Conservation (phyloP, 2,888 invertebrate species). For the Steinernema scapterisci region DNA sequence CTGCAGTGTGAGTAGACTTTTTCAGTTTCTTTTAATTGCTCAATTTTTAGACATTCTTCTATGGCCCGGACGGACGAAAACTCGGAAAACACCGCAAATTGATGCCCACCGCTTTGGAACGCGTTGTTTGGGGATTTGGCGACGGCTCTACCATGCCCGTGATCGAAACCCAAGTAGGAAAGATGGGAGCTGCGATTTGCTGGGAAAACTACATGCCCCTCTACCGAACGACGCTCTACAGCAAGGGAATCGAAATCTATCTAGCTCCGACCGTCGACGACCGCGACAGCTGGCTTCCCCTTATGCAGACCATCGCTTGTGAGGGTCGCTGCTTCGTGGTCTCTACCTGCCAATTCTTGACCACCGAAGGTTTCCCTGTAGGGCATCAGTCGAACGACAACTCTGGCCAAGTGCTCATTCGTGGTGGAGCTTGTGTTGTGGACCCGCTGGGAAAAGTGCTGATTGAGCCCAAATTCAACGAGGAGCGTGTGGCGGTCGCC, state of each 20-base stretch:
- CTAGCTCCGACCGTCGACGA: slow-evolving; percentile 64
- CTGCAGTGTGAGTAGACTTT: slow-evolving; percentile 50
- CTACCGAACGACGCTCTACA: slow-evolving; percentile 49
- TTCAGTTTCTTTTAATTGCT: slow-evolving; percentile 33
- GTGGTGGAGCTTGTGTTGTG: slow-evolving; percentile 62
- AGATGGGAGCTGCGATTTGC: slow-evolving; percentile 58
- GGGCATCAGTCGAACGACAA: slow-evolving; percentile 51
- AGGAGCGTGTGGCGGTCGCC: slow-evolving; percentile 39
- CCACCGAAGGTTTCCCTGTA: slow-evolving; percentile 49
- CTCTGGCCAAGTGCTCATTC: slow-evolving; percentile 52
- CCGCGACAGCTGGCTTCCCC: slow-evolving; percentile 60
- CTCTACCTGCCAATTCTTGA: slow-evolving; percentile 61
- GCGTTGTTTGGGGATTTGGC: slow-evolving; percentile 62
- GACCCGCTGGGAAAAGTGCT: slow-evolving; percentile 59
- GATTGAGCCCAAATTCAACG: slow-evolving; percentile 48
- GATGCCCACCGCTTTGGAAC: slow-evolving; percentile 60
- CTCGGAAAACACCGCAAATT: slow-evolving; percentile 61
- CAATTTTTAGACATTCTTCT: slow-evolving; percentile 55
- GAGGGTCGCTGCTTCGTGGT: slow-evolving; percentile 64
- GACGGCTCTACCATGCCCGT: slow-evolving; percentile 61
- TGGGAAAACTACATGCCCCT: slow-evolving; percentile 65
- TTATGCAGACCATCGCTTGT: slow-evolving; percentile 61
- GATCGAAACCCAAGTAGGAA: slow-evolving; percentile 52
- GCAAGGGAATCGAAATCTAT: slow-evolving; percentile 56
- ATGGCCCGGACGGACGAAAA: slow-evolving; percentile 49